A percentile compares a stretch with the other conserved stretches of the same genome.
Evolutionary conservation across 2,888 invertebrate species (phyloP).

Genomic region (Drosophila mimetica): DNA sequence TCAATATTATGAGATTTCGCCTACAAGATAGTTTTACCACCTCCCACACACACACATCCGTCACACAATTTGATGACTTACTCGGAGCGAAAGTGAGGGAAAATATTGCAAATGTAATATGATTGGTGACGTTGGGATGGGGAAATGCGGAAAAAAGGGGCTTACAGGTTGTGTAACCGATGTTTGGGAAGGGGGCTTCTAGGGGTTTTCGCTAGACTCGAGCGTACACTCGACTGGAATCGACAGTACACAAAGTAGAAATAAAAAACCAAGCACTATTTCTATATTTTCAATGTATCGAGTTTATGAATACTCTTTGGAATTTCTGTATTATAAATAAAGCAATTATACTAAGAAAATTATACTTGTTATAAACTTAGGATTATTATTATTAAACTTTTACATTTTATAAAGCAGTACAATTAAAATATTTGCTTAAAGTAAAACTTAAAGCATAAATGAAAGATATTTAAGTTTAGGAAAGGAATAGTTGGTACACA

Average conservation of each 20-base stretch:
- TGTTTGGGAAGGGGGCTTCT: not conserved
- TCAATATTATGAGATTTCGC: slow-evolving; percentile 77
- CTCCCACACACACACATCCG: slow-evolving; percentile 39
- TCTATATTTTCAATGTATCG: not conserved
- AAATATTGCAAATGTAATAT: slow-evolving; percentile 77
- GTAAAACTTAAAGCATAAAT: too few relatives aligned
- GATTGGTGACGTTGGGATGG: slow-evolving; percentile 51
- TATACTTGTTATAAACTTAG: too few relatives aligned
- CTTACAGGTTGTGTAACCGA: not conserved
- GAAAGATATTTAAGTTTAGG: too few relatives aligned
- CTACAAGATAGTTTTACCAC: slow-evolving; percentile 25
- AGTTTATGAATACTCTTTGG: slow-evolving; percentile 20
- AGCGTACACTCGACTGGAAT: slow-evolving; percentile 57
- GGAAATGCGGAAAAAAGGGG: not conserved
- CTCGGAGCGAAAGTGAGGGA: slow-evolving; percentile 45
- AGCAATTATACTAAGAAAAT: too few relatives aligned
- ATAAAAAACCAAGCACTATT: slow-evolving; percentile 31
- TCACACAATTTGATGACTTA: slow-evolving; percentile 44
- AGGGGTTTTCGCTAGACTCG: slow-evolving; percentile 58
- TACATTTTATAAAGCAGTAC: too few relatives aligned
- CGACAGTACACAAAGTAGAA: slow-evolving; percentile 28
- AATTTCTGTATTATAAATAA: too few relatives aligned
- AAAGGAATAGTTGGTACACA: too few relatives aligned
- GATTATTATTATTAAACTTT: too few relatives aligned
- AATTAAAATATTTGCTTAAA: too few relatives aligned